phyloP scores from a whole-genome alignment of 1,140 invertebrate species.

The Epicauta chinensis region DNA sequence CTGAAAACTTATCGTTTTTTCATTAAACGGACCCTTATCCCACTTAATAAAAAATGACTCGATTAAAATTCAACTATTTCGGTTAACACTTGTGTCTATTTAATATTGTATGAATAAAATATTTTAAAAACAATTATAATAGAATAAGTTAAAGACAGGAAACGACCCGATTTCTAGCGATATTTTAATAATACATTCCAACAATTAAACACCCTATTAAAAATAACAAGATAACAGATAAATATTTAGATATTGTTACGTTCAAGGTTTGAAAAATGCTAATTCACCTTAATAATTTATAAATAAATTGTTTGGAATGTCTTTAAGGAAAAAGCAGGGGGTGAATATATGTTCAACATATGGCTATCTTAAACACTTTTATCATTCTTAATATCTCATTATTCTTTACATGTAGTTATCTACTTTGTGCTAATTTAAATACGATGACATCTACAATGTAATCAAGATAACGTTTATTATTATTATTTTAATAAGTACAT shows the following conservation, averaged over 20 bases:
- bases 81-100: no score
- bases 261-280: constrained; percentile 24
- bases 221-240: constrained; percentile 22
- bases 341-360: constrained; percentile 13
- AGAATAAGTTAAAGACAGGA: constrained; percentile 16
- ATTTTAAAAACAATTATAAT: no score
- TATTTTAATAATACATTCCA: constrained; percentile 24
- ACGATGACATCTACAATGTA: constrained; percentile 30
- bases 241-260: constrained; percentile 26
- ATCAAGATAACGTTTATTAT: not conserved
- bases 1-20: no score
- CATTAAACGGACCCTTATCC: no score
- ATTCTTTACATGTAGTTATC: constrained; percentile 13
- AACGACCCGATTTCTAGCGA: constrained; percentile 28
- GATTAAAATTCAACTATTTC: no score
- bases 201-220: constrained; percentile 34
- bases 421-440: constrained; percentile 33
- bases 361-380: constrained; percentile 8
- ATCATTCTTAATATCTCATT: no score
- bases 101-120: no score
- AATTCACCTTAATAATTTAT: constrained; percentile 6
- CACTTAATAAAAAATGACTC: no score
- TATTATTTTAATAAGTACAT: constrained; percentile 30
- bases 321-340: constrained; percentile 13
- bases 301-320: constrained; percentile 1